Base-by-base conservation (phyloP, 2,113 vertebrate species). In the Hyperopisus bebe region DNA sequence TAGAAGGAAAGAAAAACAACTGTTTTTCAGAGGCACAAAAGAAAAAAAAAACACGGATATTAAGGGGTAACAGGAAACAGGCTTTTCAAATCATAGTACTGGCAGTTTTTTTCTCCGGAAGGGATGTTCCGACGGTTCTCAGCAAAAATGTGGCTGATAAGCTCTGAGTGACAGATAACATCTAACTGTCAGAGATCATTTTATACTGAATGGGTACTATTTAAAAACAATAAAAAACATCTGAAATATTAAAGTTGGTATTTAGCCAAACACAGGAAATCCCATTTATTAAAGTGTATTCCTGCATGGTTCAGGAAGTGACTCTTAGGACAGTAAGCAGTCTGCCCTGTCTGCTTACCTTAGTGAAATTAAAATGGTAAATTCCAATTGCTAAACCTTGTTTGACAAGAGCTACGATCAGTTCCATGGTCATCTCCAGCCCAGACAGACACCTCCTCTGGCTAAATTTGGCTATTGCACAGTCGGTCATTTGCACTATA, bases 1-100 rank as follows among this genome's bases (percentile, higher is more conserved):
- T 39, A 50, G 85, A 87, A 87, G 85, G 85, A 87, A 55, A 39
- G 85, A 87, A 87, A 87, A 87, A 35, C 85, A 53, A 87, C 31
- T 86, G 50, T 55, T 53, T 86, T 53, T 47, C 31, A 87, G 85
- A 53, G 31, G 85, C 27, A 87, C 4, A 53, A 55, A 87, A 87
- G 47, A 27, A 86, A 53, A 85, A 86, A 53, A 87, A 55, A 87
- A 39, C 50, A 55, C 9, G 85, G 10, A 21, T 53, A 53, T 53
- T 35, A 87, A 53, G 85, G 48, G 85, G n/a, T 15, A 87, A 87
- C 27, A 87, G 85, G 85, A 87, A 87, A 53, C 44, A 47, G 85
- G 85, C 50, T 31, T 87, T 87, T 87, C 15, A 39, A 87, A 87
- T 53, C 13, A 53, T 15, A 48, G 2, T 86, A 48, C 47, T 86